These are phyloP conservation scores for Melipona bicolor DNA, from an alignment of 2,888 invertebrate species.

Conservation along the genomic window DNA sequence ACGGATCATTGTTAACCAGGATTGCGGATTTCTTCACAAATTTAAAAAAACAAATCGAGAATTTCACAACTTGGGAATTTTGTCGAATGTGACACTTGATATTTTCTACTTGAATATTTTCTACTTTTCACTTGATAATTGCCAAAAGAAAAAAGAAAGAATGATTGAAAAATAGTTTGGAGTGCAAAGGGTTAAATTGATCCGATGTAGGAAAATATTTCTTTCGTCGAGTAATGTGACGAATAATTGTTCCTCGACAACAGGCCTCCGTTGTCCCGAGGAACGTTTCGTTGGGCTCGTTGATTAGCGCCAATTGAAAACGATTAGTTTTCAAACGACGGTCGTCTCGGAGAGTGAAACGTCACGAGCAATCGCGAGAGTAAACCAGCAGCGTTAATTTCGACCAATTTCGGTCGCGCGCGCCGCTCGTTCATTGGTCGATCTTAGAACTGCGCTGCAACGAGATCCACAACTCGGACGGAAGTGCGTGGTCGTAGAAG, in stretches of 20 bases:
- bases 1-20: too few species aligned
- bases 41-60: too few species aligned
- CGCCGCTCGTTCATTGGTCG: slow-evolving; percentile 36
- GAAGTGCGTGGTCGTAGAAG: slow-evolving; percentile 41
- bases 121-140: too few species aligned
- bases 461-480: slow-evolving; percentile 45
- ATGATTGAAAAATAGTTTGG: too few species aligned
- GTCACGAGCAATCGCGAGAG: slow-evolving; percentile 53
- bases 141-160: too few species aligned
- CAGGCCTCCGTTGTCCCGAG: neutral
- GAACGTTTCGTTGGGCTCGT: slow-evolving; percentile 18
- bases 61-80: too few species aligned
- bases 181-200: too few species aligned
- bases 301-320: slow-evolving; percentile 52
- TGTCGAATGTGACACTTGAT: too few species aligned
- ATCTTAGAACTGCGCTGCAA: slow-evolving; percentile 7
- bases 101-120: too few species aligned
- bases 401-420: slow-evolving; percentile 66
- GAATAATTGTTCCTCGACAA: slow-evolving; percentile 36
- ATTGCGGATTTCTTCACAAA: too few species aligned
- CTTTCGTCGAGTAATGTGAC: neutral
- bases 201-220: too few species aligned
- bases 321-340: slow-evolving; percentile 47
- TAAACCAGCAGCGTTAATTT: slow-evolving; percentile 67
- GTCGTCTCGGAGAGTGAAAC: slow-evolving; percentile 46